phyloP scores from a whole-genome alignment of 2,888 invertebrate genomes.

The Gerris lacustris region DNA sequence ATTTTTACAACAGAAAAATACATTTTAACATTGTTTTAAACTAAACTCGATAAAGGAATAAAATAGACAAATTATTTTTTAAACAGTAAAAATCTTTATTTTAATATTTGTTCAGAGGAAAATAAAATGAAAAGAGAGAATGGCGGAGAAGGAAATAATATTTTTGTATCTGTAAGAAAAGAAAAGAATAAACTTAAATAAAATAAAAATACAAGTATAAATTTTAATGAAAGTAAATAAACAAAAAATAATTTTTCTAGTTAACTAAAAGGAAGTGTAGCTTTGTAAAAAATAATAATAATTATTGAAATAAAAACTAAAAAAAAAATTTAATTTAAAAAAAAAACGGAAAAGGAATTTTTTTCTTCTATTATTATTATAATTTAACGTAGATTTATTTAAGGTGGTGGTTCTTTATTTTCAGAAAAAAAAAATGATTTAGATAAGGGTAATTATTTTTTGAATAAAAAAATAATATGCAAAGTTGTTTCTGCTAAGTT shows the following conservation, averaged over 20 bases:
- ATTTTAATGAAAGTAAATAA: no score
- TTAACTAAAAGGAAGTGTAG: background rate
- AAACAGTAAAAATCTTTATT: no score
- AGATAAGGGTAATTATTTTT: conserved; percentile 1
- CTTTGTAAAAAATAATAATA: background rate
- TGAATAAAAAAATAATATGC: background rate
- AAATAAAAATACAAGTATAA: background rate
- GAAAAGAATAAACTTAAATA: background rate
- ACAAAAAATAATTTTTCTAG: background rate
- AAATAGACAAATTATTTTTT: no score
- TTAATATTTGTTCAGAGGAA: background rate
- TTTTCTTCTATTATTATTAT: background rate
- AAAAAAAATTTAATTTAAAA: no score
- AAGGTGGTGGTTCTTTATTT: conserved; percentile 6
- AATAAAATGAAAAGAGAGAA: background rate
- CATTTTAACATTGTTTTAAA: no score
- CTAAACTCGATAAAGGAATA: no score
- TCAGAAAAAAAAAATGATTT: background rate
- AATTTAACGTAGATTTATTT: conserved; percentile 1
- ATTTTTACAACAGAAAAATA: no score
- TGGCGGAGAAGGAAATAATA: background rate
- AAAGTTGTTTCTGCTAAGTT: background rate
- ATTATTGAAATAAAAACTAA: background rate
- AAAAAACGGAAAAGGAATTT: background rate
- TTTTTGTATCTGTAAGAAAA: conserved; percentile 3